Base-by-base conservation (phyloP, 2,888 invertebrate species). In the Drosophila leonis region DNA sequence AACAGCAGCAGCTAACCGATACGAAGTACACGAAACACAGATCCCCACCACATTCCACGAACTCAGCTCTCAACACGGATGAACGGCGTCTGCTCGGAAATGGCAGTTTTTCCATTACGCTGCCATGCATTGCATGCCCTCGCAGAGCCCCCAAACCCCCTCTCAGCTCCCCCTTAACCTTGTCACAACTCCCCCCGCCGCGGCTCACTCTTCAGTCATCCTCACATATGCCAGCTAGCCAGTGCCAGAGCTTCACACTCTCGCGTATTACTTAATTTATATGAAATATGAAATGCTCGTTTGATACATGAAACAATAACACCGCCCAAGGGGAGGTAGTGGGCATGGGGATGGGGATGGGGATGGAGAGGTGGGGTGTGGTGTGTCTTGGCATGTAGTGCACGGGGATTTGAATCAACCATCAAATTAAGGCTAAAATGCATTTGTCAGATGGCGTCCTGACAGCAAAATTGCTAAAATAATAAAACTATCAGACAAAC, bases 101-200 rank as follows among this genome's bases (percentile, higher is more conserved):
- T 83, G 88, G 84, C 87, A 87, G 84, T 80, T 87, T 87, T 83
- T 83, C 83, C 84, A 87, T 83, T 83, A 83, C 82, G 70, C 69
- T 83, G 72, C 81, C 52, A 54, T 18, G 33, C 35, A n/a, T 49
- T 18, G 31, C 49, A 31, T 49, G 3, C 61, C 52, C 59, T 29
- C 39, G n/a, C n/a, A n/a, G n/a, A 54, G 48, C 46, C 48, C 46
- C 35, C 18, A 27, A 13, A 0, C 13, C 7, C 13, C 29, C 44
- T 49, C 31, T 33, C 49, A 7, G 12, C n/a, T 41, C 4, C 2
- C 29, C 54, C 12, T 5, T 12, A 31, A 18, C 49, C 49, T 18
- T 49, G 49, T 49, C 31, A 33, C 49, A 7, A 18, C n/a, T 41
- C 4, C 0, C 13, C 27, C 10, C 27, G 35, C n/a, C 20, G 1